Conservation (phyloP, 2,113 vertebrate genomes). For the Sapayoa aenigma region DNA sequence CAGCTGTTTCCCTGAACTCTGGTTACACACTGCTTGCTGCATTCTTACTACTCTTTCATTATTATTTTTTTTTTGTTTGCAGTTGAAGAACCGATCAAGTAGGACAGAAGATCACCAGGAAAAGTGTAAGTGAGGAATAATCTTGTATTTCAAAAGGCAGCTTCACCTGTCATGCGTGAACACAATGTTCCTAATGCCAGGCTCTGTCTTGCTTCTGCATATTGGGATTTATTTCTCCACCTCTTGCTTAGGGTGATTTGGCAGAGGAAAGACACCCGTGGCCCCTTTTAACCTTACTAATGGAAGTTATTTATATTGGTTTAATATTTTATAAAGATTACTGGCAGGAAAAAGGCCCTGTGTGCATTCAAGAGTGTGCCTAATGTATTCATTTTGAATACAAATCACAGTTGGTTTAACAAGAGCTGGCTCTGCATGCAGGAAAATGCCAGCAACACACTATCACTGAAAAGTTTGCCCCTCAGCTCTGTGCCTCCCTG, state of each 20-base stretch:
- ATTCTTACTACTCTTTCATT: neutral
- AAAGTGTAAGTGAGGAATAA: neutral
- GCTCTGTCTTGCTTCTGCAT: neutral
- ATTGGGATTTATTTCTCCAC: neutral
- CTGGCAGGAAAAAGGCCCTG: neutral
- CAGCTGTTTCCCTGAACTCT: neutral
- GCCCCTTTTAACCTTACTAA: neutral
- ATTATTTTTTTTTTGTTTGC: neutral
- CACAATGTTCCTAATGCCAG: neutral
- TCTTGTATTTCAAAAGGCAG: neutral
- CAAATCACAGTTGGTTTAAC: neutral
- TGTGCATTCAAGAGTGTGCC: neutral
- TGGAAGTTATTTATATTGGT: neutral
- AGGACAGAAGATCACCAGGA: neutral
- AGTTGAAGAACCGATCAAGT: neutral
- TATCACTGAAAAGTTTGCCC: neutral
- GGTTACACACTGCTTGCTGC: neutral
- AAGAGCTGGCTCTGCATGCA: neutral
- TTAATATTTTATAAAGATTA: neutral
- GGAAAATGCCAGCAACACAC: neutral
- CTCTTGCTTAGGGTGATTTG: neutral
- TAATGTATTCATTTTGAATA: neutral
- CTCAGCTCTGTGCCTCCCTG: neutral
- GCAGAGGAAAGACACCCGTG: neutral
- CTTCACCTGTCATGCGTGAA: neutral